Percentiles rank a stretch among this genome's conserved stretches.
Conservation (phyloP, 2,888 invertebrate species). For the Prosopocoilus inquinatus region DNA sequence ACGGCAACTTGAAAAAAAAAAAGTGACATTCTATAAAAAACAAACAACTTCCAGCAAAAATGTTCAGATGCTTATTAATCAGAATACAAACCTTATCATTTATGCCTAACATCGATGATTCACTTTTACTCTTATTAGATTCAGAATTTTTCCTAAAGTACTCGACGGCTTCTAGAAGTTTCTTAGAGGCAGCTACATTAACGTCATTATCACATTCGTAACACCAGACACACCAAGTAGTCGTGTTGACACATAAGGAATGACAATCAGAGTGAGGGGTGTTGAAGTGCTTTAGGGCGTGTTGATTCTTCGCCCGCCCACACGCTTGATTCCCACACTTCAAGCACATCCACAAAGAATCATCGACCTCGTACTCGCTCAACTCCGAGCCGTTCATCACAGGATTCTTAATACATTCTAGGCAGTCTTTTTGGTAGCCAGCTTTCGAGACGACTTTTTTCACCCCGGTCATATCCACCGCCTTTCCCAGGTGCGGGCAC, state of each 20-base stretch:
- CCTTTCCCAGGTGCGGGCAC: conserved; percentile 69
- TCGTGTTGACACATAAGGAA: conserved; percentile 69
- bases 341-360: conserved; percentile 74
- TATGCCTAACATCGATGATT: too few relatives aligned
- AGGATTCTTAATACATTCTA: conserved; percentile 41
- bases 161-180: conserved; percentile 60
- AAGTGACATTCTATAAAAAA: too few relatives aligned
- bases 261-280: conserved; percentile 77
- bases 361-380: conserved; percentile 50
- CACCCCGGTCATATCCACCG: conserved; percentile 64
- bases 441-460: conserved; percentile 53
- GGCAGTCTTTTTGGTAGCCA: conserved; percentile 54
- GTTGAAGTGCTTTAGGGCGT: conserved; percentile 72
- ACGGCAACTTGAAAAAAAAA: too few relatives aligned
- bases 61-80: too few relatives aligned
- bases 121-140: neutral
- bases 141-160: conserved; percentile 17
- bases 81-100: too few relatives aligned
- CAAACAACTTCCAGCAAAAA: too few relatives aligned
- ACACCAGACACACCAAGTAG: conserved; percentile 74
- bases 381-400: conserved; percentile 29
- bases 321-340: conserved; percentile 79
- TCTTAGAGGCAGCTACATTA: conserved; percentile 59
- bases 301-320: conserved; percentile 65
- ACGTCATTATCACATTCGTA: conserved; percentile 75